Base-by-base conservation (phyloP, 2,888 invertebrate genomes). In the Mythimna lalbum region DNA sequence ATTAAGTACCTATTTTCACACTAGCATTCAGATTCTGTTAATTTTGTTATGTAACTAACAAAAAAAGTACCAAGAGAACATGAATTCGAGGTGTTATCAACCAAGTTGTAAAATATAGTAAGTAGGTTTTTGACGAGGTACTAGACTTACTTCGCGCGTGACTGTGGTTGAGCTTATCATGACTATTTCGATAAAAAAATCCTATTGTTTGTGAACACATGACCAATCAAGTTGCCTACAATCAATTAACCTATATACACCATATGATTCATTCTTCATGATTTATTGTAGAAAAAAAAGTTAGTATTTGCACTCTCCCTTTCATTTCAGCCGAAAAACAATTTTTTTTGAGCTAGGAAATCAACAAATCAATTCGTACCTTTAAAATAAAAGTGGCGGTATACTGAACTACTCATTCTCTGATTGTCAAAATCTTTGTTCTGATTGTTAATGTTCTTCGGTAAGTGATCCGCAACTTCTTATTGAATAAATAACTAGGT, bases 141-240 rank as follows among this genome's bases (percentile, higher is more conserved):
- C 47, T 27, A 55, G 27, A 17, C 23, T 17, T 33, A 9, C 14
- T 21, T 1, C 36, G 31, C 21, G 14, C 43, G 27, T 27, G 27
- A 53, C 33, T 61, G n/a, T n/a, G 27, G n/a, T 36, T 52, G 52
- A 4, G 52, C 12, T 6, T 72, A 27, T 61, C 43, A 36, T 7
- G 56, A 50, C 21, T 1, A 36, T 36, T 31, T 9, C 33, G 33
- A 33, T 72, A 60, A 70, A 72, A 69, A 59, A 19, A 49, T 4
- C 14, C 60, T 36, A 52, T 52, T 70, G 72, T 70, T 47, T 21
- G n/a, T 7, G 9, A 33, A 43, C 17, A 33, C 43, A n/a, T 5
- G 6, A 33, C 33, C 17, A 33, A 61, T 52, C n/a, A 6, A 52
- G 59, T n/a, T 50, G n/a, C 21, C 19, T 7, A 60, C 23, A 43